Evolutionary conservation across 2,797 vertebrate species (phyloP).

Genomic region (Pachyuromys duprasi): DNA sequence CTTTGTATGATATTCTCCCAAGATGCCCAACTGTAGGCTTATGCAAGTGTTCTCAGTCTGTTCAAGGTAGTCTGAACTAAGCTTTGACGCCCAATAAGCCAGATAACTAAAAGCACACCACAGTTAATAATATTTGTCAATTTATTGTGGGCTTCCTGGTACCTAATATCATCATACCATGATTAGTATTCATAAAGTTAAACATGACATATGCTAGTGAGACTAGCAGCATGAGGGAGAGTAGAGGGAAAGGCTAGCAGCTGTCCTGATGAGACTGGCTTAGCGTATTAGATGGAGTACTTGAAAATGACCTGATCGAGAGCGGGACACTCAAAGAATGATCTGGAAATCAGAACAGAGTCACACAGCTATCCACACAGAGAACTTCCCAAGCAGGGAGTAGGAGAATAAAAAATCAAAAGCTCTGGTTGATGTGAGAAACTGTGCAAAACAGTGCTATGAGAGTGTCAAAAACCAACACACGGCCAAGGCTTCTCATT

Average conservation of each 20-base stretch:
- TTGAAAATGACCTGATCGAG: background rate
- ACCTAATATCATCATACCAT: background rate
- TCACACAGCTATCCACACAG: background rate
- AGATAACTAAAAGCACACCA: background rate
- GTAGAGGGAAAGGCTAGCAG: background rate
- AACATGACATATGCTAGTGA: background rate
- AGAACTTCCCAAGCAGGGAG: background rate
- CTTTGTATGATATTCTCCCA: background rate
- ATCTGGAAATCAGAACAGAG: background rate
- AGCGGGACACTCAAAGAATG: background rate
- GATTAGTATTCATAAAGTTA: background rate
- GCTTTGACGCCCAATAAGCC: background rate
- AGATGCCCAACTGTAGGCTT: background rate
- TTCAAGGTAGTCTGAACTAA: background rate
- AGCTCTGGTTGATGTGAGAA: background rate
- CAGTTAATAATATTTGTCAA: background rate
- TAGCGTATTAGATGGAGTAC: background rate
- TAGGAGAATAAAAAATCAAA: background rate
- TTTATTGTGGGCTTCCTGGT: background rate
- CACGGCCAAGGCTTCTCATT: constrained; percentile 1
- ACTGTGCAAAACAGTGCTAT: background rate
- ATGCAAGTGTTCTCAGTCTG: background rate
- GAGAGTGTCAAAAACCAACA: background rate
- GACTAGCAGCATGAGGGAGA: background rate
- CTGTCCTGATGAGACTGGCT: background rate